Conservation (phyloP, 2,888 invertebrate genomes). For the Spicauda simplicius region DNA sequence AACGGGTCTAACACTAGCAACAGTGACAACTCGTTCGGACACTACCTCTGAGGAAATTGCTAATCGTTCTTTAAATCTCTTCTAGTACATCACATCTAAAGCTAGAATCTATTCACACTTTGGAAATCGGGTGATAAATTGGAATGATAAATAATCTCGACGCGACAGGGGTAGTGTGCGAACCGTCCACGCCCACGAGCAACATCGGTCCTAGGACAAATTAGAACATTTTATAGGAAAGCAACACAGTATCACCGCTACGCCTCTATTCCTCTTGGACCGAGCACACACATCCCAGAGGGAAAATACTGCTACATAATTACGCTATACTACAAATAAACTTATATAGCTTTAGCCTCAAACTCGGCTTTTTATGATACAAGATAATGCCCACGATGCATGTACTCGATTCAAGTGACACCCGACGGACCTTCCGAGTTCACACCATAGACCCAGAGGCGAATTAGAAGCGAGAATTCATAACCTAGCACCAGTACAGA, state of each 20-base stretch:
- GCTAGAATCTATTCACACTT: slow-evolving; percentile 12
- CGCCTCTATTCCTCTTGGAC: slow-evolving; percentile 14
- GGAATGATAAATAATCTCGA: slow-evolving; percentile 24
- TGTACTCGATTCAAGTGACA: slow-evolving; percentile 7
- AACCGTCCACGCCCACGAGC: slow-evolving; percentile 4
- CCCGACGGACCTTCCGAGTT: not conserved
- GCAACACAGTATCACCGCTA: slow-evolving; percentile 26
- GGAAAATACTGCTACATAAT: not conserved
- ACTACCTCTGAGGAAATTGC: slow-evolving; percentile 14
- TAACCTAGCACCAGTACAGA: slow-evolving; percentile 44
- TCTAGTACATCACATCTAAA: slow-evolving; percentile 21
- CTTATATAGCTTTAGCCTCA: slow-evolving; percentile 13
- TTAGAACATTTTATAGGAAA: slow-evolving; percentile 31
- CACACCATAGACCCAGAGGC: slow-evolving; percentile 16
- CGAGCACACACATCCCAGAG: not conserved
- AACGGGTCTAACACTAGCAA: slow-evolving; percentile 26
- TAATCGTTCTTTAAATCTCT: slow-evolving; percentile 27
- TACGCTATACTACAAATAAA: slow-evolving; percentile 7
- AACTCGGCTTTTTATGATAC: not conserved
- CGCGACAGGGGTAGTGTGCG: slow-evolving; percentile 15
- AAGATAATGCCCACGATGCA: not conserved
- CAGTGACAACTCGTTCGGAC: slow-evolving; percentile 18
- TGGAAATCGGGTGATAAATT: slow-evolving; percentile 8
- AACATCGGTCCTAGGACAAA: slow-evolving; percentile 26
- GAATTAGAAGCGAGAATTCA: slow-evolving; percentile 32